Evolutionary conservation across 92 coral and sea anemone genomes (phyloP), one percentile per base, ranked within the genome.

Genomic region (Paragorgia papillata): DNA sequence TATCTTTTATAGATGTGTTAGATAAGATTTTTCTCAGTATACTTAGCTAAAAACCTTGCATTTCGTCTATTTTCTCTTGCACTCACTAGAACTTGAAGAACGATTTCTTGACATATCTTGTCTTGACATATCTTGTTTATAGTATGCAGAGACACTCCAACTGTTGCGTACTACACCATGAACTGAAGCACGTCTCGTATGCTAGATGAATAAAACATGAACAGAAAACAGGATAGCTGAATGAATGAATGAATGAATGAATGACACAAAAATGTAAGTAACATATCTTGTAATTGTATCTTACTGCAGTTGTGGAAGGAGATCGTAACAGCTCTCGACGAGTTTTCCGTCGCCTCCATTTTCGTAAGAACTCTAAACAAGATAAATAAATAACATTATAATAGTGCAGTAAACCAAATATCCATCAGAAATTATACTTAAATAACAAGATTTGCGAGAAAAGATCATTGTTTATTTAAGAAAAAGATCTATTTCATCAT

Each of bases 91-190:
- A 26, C 78, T 71, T 34, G 64, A 71, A 28, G 78, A 0, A 17
- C 78, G 78, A 51, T 17, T 17, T 71, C 35, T 71, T 34, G 53
- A 20, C n/a, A n/a, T n/a, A n/a, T n/a, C n/a, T n/a, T n/a, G n/a
- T 46, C 17, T 46, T 46, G 53, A 7, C 14, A 25, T 21, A 68
- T 68, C 59, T 49, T 68, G 58, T 49, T 60, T 85, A 40, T 57
- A 34, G 37, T 88, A 88, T 8, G 84, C 61, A 26, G 92, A 88
- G 15, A 88, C 86, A 28, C 89, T 88, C 50, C 92, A 66, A 21
- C 92, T 88, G 44, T 88, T 59, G 14, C 85, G 89, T 31, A 88
- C 92, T 76, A 76, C 71, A 19, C 92, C 92, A 54, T 88, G 85
- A 70, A 81, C 78, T 0, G 78, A 71, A 30, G 78, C 64, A 49